Conservation (phyloP, 2,797 vertebrate species). For the Sebastes elongatus region DNA sequence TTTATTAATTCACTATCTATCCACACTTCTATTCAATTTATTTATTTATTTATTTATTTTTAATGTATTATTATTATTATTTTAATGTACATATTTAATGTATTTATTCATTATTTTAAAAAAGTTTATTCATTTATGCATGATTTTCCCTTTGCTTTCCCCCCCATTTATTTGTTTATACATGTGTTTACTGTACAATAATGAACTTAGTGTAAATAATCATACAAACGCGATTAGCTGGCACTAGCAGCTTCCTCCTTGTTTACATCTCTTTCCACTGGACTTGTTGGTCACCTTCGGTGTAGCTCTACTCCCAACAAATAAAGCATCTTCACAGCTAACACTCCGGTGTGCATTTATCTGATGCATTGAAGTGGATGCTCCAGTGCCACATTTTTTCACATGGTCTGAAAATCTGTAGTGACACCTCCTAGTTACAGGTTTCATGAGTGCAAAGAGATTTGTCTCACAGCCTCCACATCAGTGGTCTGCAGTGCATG, state of each 20-base stretch:
- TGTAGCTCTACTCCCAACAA: slow-evolving; percentile 5
- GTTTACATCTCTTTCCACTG: neutral
- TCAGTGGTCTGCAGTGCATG: neutral
- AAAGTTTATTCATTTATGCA: too few species aligned
- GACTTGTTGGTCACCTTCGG: neutral
- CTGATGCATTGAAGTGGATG: slow-evolving; percentile 21
- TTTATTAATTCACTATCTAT: too few species aligned
- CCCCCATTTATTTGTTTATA: neutral
- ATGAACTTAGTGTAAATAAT: neutral
- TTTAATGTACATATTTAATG: too few species aligned
- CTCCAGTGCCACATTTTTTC: slow-evolving; percentile 33
- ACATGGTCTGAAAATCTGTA: slow-evolving; percentile 22
- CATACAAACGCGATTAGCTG: neutral
- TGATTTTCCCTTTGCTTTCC: too few species aligned
- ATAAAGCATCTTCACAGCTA: slow-evolving; percentile 21
- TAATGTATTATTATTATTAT: too few species aligned
- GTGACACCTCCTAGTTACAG: slow-evolving; percentile 33
- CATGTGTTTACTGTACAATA: neutral
- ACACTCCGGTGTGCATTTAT: slow-evolving; percentile 28
- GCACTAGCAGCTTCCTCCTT: neutral
- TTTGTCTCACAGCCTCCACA: slow-evolving; percentile 4
- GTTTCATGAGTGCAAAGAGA: slow-evolving; percentile 37
- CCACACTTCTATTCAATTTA: too few species aligned
- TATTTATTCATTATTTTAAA: too few species aligned
- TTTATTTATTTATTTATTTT: too few species aligned